phyloP scores from a whole-genome alignment of 2,113 vertebrate genomes.

The Progne subis region DNA sequence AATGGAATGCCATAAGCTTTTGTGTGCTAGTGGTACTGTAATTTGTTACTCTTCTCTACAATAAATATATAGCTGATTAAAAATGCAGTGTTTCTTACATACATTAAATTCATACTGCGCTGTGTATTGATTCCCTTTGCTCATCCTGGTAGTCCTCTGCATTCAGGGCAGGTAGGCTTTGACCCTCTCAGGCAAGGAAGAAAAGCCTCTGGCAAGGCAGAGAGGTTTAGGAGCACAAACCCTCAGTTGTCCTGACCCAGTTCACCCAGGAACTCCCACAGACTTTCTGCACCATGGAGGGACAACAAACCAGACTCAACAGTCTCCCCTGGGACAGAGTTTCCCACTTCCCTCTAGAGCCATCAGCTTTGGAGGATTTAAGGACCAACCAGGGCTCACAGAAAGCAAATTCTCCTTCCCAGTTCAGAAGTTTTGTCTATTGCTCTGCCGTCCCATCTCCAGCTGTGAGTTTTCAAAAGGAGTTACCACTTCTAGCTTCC shows the following conservation, averaged over 20 bases:
- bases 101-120: conserved; percentile 9
- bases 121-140: conserved; percentile 39
- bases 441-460: neutral
- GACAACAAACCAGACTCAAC: neutral
- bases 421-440: neutral
- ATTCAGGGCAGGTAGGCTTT: neutral
- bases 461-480: neutral
- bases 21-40: conserved; percentile 60
- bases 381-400: neutral
- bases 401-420: neutral
- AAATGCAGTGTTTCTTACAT: conserved; percentile 59
- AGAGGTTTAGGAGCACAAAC: neutral
- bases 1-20: conserved; percentile 76
- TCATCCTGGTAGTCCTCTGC: neutral
- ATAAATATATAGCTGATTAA: conserved; percentile 71
- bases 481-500: neutral
- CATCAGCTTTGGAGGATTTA: neutral
- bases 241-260: neutral
- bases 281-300: neutral
- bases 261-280: neutral
- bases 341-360: neutral
- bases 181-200: neutral
- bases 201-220: neutral
- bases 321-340: neutral
- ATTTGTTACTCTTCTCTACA: conserved; percentile 71